phyloP scores from a whole-genome alignment of 2,113 vertebrate genomes.

The Peromyscus californicus region DNA sequence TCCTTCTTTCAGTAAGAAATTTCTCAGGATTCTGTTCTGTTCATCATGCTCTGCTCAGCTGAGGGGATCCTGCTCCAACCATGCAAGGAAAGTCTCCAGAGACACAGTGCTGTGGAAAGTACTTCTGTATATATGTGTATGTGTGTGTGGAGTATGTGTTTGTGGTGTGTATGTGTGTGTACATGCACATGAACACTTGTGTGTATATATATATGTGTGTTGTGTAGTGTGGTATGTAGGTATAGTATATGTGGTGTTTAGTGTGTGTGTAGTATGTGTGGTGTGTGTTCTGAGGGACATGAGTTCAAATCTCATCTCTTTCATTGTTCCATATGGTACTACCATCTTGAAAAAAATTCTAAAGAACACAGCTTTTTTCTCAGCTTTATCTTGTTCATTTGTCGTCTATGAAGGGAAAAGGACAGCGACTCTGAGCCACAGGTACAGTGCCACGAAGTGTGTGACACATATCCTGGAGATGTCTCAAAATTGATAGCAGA shows the following conservation, averaged over 20 bases:
- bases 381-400: neutral
- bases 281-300: neutral
- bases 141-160: no score
- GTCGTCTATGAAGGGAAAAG: no score
- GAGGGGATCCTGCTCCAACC: neutral
- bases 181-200: no score
- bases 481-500: rapidly evolving
- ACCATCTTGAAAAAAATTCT: neutral
- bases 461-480: rapidly evolving
- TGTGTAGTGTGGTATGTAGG: neutral
- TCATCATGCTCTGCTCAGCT: rapidly evolving
- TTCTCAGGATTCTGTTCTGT: no score
- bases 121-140: neutral
- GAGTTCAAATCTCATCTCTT: neutral
- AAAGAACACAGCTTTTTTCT: neutral
- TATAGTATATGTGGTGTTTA: neutral
- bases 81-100: neutral
- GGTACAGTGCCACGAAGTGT: no score
- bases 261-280: rapidly evolving
- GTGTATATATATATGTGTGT: no score
- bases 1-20: neutral
- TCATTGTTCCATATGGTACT: no score
- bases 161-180: neutral
- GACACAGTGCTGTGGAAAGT: rapidly evolving
- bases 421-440: neutral